These are phyloP conservation scores for Lasioglossum vierecki DNA, from an alignment of 2,888 invertebrate species.

Conservation along the genomic window DNA sequence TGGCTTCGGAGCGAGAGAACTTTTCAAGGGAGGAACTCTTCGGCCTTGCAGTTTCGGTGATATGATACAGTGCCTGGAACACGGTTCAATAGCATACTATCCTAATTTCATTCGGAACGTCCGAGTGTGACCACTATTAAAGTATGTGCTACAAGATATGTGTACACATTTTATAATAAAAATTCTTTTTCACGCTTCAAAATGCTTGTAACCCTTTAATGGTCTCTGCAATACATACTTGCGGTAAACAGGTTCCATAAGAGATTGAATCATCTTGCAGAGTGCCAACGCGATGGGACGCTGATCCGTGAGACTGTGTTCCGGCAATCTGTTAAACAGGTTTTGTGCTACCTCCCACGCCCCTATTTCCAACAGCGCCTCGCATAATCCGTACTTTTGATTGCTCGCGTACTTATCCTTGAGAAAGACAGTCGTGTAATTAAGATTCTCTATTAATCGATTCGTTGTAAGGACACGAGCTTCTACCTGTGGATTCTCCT, in stretches of 20 bases:
- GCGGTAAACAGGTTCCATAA: constrained; percentile 94
- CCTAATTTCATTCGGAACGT: neutral
- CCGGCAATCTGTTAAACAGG: constrained; percentile 93
- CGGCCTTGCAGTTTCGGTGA: constrained; percentile 88
- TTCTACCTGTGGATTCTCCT: constrained; percentile 88
- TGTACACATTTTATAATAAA: neutral
- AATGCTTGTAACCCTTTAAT: neutral
- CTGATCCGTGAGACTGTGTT: constrained; percentile 91
- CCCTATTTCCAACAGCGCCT: constrained; percentile 93
- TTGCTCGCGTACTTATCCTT: constrained; percentile 87
- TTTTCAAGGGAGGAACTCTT: constrained; percentile 84
- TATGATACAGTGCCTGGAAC: constrained; percentile 89
- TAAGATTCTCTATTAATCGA: constrained; percentile 3
- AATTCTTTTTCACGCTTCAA: neutral
- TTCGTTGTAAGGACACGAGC: neutral
- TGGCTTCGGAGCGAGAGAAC: constrained; percentile 87
- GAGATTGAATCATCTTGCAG: constrained; percentile 91
- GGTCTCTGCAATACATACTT: constrained; percentile 85
- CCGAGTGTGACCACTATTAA: neutral
- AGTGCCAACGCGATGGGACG: constrained; percentile 92
- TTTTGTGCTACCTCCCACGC: constrained; percentile 95
- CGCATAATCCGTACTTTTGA: constrained; percentile 97
- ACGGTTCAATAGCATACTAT: neutral
- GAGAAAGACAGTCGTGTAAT: neutral
- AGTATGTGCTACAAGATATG: neutral